Conservation (phyloP, 1,140 invertebrate species). For the Gryon sp. region DNA sequence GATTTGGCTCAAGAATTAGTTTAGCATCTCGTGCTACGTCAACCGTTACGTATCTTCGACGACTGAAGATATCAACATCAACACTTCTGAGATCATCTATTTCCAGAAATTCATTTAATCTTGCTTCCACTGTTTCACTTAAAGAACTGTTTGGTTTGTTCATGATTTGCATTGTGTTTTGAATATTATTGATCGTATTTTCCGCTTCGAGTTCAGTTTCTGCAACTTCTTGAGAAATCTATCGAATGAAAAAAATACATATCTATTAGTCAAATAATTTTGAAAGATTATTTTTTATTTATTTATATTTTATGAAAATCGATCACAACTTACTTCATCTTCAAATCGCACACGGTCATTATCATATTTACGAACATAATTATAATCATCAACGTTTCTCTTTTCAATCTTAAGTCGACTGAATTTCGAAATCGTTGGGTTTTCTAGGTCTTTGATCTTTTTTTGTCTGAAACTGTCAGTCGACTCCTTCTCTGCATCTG, state of each 20-base stretch:
- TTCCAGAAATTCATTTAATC: conserved; percentile 44
- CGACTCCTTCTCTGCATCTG: too few species aligned
- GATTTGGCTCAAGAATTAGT: conserved; percentile 62
- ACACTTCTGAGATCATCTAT: conserved; percentile 42
- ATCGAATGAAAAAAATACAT: too few species aligned
- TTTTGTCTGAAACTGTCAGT: too few species aligned
- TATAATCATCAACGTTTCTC: conserved; percentile 17
- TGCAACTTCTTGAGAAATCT: conserved; percentile 3
- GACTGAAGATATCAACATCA: conserved; percentile 17
- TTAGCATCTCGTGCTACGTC: conserved; percentile 66
- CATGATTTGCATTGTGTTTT: too few species aligned
- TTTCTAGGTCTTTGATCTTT: too few species aligned
- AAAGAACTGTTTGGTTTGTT: conserved; percentile 5
- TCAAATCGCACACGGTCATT: conserved; percentile 13
- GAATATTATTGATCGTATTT: too few species aligned
- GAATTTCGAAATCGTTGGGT: too few species aligned
- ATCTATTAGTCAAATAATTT: too few species aligned
- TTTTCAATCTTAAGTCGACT: conserved; percentile 13
- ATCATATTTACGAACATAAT: conserved; percentile 4
- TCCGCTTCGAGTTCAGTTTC: too few species aligned
- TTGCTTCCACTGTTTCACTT: conserved; percentile 14
- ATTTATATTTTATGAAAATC: conserved; percentile 6
- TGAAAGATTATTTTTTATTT: neutral
- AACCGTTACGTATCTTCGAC: conserved; percentile 55
- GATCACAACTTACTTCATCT: conserved; percentile 18